Evolutionary conservation across 2,113 vertebrate species (phyloP).

Genomic region (Polyodon spathula): DNA sequence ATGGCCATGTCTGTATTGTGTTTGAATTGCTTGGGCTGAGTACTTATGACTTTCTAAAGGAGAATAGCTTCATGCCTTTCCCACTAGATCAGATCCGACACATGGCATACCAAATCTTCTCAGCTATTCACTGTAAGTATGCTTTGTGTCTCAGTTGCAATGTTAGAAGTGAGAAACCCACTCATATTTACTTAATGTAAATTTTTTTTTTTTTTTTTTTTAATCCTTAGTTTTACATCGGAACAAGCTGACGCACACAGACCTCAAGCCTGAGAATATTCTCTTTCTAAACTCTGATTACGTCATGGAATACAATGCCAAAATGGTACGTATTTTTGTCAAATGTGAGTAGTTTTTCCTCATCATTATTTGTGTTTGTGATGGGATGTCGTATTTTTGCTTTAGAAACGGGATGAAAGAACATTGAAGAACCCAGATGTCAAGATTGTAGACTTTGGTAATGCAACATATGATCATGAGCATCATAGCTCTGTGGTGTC

Average conservation of each 20-base stretch:
- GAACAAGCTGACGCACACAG: slow-evolving; percentile 91
- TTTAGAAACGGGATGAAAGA: slow-evolving; percentile 81
- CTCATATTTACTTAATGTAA: background rate
- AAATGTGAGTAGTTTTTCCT: no score
- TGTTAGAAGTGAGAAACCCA: background rate
- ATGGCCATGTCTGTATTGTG: slow-evolving; percentile 85
- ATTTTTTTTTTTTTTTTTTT: slow-evolving; percentile 23
- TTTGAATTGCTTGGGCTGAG: slow-evolving; percentile 93
- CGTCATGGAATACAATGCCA: slow-evolving; percentile 75
- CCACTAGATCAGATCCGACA: slow-evolving; percentile 81
- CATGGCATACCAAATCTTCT: slow-evolving; percentile 87
- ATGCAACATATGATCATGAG: slow-evolving; percentile 88
- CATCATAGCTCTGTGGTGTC: slow-evolving; percentile 93
- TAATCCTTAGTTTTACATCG: slow-evolving; percentile 76
- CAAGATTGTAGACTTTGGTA: slow-evolving; percentile 92
- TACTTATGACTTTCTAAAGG: slow-evolving; percentile 93
- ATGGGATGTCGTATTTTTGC: no score
- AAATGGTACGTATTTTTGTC: slow-evolving; percentile 67
- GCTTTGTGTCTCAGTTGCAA: background rate
- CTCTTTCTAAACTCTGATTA: slow-evolving; percentile 87
- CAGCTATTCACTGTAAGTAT: slow-evolving; percentile 83
- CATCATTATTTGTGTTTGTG: slow-evolving; percentile 1
- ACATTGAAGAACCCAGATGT: slow-evolving; percentile 80
- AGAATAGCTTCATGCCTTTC: slow-evolving; percentile 92
- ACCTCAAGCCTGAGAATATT: slow-evolving; percentile 95